Percentiles rank a stretch among this genome's conserved stretches.
Evolutionary conservation across 2,888 invertebrate species (phyloP).

Genomic region (Adelphocoris suturalis): DNA sequence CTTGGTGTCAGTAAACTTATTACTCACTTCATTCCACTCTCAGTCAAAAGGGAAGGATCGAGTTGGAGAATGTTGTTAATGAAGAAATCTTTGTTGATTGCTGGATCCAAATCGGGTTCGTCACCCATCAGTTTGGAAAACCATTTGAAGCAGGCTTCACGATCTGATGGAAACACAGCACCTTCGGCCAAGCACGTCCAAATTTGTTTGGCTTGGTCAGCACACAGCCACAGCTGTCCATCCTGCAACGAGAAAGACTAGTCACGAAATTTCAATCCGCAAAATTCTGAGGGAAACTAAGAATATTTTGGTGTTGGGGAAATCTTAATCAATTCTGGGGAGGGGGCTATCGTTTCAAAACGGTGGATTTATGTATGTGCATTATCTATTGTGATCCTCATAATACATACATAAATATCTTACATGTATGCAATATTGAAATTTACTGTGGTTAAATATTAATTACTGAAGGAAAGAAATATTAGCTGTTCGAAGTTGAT

Average conservation of each 20-base stretch:
- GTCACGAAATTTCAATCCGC: no score
- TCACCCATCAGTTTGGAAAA: conserved; percentile 98
- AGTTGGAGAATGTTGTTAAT: conserved; percentile 95
- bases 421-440: no score
- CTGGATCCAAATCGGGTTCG: conserved; percentile 97
- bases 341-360: no score
- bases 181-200: conserved; percentile 97
- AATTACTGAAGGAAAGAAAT: no score
- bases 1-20: background rate
- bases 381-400: no score
- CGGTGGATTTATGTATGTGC: no score
- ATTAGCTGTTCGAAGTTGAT: no score
- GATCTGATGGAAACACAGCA: conserved; percentile 93
- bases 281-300: no score
- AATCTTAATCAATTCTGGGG: no score
- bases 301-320: no score
- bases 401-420: no score
- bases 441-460: no score
- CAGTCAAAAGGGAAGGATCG: conserved; percentile 93
- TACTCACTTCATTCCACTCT: conserved; percentile 93
- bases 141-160: conserved; percentile 99
- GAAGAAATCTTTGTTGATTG: conserved; percentile 97
- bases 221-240: conserved; percentile 97
- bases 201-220: conserved; percentile 97
- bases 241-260: conserved; percentile 81